These are phyloP conservation scores for Melanotaenia trifasciata DNA, from an alignment of 2,797 vertebrate genomes.

Conservation along the genomic window DNA sequence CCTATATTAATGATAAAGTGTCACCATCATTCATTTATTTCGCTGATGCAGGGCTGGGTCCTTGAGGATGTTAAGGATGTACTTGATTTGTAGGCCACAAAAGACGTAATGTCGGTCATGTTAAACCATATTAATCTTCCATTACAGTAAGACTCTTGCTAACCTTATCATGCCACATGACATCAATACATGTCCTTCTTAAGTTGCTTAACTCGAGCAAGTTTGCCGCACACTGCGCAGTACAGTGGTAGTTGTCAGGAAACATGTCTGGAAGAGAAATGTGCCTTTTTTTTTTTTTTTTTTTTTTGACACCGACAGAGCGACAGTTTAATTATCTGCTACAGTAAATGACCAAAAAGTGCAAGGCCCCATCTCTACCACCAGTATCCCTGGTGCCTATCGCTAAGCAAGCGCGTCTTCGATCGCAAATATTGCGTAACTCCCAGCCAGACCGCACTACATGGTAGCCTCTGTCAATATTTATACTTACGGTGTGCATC, in stretches of 20 bases:
- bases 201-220: slow-evolving; percentile 29
- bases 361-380: slow-evolving; percentile 42
- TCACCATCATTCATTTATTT: background rate
- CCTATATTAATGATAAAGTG: background rate
- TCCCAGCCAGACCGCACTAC: slow-evolving; percentile 46
- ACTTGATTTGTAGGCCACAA: slow-evolving; percentile 1
- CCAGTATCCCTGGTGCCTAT: slow-evolving; percentile 10
- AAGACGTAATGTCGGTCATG: slow-evolving; percentile 13
- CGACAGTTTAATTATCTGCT: slow-evolving; percentile 45
- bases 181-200: background rate
- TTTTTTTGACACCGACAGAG: slow-evolving; percentile 7
- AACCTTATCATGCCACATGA: background rate
- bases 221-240: slow-evolving; percentile 43
- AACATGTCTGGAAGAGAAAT: background rate
- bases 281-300: background rate
- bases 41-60: slow-evolving; percentile 4
- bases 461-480: slow-evolving; percentile 38
- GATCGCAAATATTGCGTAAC: slow-evolving; percentile 67
- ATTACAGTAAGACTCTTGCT: background rate
- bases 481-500: slow-evolving; percentile 95
- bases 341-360: slow-evolving; percentile 27
- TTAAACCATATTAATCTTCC: slow-evolving; percentile 7
- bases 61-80: slow-evolving; percentile 4
- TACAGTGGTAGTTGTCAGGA: background rate
- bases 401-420: slow-evolving; percentile 32